Conservation (phyloP, 2,888 invertebrate genomes). For the Callimorpha dominula region DNA sequence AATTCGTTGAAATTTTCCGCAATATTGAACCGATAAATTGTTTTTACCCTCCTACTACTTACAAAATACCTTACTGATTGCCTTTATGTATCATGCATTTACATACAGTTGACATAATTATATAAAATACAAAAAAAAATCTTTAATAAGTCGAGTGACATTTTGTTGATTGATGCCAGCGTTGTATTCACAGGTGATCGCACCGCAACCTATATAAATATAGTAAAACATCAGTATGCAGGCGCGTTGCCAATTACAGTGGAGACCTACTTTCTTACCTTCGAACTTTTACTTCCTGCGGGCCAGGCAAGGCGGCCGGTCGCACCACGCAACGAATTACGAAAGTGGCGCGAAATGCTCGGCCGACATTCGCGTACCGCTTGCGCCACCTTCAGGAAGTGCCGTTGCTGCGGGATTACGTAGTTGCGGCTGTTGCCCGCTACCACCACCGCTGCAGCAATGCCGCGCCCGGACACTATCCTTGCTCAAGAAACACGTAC, state of each 20-base stretch:
- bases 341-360: slow-evolving; percentile 87
- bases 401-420: slow-evolving; percentile 83
- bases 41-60: not conserved
- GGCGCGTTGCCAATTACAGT: slow-evolving; percentile 84
- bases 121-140: slow-evolving; percentile 1
- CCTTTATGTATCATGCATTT: not conserved
- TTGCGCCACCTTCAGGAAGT: slow-evolving; percentile 87
- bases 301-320: slow-evolving; percentile 82
- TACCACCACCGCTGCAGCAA: slow-evolving; percentile 44
- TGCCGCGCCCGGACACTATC: slow-evolving; percentile 65
- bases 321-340: slow-evolving; percentile 85
- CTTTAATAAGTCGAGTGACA: slow-evolving; percentile 29
- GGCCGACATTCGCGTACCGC: slow-evolving; percentile 84
- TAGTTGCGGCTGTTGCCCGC: slow-evolving; percentile 66
- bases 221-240: slow-evolving; percentile 83
- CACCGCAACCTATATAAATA: slow-evolving; percentile 72
- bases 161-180: slow-evolving; percentile 26
- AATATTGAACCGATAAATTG: slow-evolving; percentile 1
- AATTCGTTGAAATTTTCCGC: slow-evolving; percentile 25
- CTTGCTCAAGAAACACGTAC: slow-evolving; percentile 66
- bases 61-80: slow-evolving; percentile 13
- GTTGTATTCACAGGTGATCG: slow-evolving; percentile 63
- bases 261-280: slow-evolving; percentile 87
- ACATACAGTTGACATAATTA: slow-evolving; percentile 9
- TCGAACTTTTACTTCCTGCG: slow-evolving; percentile 87